Evolutionary conservation across 2,888 invertebrate genomes (phyloP).

Genomic region (Tetheella fluctuosa): DNA sequence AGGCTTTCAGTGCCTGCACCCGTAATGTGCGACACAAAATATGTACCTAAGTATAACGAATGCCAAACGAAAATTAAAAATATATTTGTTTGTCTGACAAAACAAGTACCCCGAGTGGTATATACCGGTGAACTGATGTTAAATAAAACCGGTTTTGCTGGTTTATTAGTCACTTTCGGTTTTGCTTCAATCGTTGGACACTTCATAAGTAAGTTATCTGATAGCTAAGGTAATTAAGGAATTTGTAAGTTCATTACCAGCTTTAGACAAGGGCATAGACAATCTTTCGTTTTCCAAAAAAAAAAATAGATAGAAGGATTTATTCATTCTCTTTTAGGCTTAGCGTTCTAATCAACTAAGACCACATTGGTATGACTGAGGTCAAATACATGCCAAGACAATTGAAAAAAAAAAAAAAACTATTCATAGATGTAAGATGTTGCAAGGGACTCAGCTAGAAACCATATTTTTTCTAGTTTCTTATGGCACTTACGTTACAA

Average conservation of each 20-base stretch:
- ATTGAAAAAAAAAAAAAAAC: too few relatives aligned
- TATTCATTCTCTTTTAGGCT: too few relatives aligned
- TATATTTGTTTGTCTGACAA: neutral
- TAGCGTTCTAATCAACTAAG: too few relatives aligned
- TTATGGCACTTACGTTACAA: constrained; percentile 12
- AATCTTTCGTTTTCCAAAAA: too few relatives aligned
- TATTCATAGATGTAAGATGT: neutral
- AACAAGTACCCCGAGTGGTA: constrained; percentile 4
- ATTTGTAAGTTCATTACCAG: too few relatives aligned
- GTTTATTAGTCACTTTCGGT: constrained; percentile 11
- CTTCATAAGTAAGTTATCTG: neutral
- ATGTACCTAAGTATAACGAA: neutral
- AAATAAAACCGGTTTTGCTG: neutral
- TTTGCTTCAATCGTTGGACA: neutral
- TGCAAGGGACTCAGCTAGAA: neutral
- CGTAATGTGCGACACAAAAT: neutral
- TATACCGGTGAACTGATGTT: neutral
- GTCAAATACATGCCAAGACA: too few relatives aligned
- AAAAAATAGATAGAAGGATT: too few relatives aligned
- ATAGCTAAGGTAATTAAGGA: neutral
- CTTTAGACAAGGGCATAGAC: too few relatives aligned
- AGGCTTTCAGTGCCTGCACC: constrained; percentile 2
- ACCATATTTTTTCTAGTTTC: neutral
- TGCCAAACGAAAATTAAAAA: neutral
- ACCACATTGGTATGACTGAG: too few relatives aligned